These are phyloP conservation scores for Eilema caniola DNA, from an alignment of 2,888 invertebrate species.

Conservation along the genomic window DNA sequence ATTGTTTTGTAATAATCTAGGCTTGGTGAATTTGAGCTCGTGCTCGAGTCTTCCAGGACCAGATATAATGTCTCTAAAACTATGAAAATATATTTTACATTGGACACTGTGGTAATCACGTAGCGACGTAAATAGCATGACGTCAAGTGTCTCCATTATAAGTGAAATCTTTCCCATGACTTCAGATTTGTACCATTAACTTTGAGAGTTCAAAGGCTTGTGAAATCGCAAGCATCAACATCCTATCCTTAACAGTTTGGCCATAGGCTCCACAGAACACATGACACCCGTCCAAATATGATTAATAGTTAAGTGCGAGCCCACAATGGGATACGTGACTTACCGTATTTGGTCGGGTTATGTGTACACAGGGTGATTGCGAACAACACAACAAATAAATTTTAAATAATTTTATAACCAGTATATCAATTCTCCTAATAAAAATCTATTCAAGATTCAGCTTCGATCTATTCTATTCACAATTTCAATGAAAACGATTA, in stretches of 20 bases:
- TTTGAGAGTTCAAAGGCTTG: conserved; percentile 17
- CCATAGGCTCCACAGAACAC: conserved; percentile 12
- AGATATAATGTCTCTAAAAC: too few species aligned
- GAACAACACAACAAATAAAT: too few species aligned
- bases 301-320: conserved; percentile 51
- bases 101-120: not conserved
- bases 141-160: not conserved
- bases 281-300: conserved; percentile 55
- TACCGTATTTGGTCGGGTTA: conserved; percentile 55
- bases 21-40: too few species aligned
- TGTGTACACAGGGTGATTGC: conserved; percentile 43
- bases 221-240: conserved; percentile 15
- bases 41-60: too few species aligned
- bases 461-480: too few species aligned
- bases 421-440: too few species aligned
- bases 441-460: too few species aligned
- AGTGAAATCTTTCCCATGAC: conserved; percentile 6
- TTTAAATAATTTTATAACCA: not conserved
- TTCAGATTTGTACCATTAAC: not conserved
- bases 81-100: too few species aligned
- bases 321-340: conserved; percentile 52
- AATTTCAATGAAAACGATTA: too few species aligned
- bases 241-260: conserved; percentile 18
- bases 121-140: not conserved
- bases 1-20: too few species aligned